These are phyloP conservation scores for Morus bassanus DNA, from an alignment of 2,797 vertebrate genomes.

Conservation along the genomic window DNA sequence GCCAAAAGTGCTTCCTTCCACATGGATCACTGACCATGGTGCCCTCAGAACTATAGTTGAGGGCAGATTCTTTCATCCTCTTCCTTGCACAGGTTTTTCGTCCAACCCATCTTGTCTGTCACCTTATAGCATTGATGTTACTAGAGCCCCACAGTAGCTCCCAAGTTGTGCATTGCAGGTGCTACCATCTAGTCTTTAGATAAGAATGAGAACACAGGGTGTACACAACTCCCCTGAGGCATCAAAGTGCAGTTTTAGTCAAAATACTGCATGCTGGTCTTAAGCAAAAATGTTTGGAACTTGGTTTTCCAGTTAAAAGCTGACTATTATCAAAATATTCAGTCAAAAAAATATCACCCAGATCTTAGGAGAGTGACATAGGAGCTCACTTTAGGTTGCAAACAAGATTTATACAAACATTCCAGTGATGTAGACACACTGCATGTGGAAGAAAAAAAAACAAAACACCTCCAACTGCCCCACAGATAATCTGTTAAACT, in stretches of 20 bases:
- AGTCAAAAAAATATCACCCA: not conserved
- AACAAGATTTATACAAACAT: not conserved
- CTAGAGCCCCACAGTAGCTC: not conserved
- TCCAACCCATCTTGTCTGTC: not conserved
- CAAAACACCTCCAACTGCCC: not conserved
- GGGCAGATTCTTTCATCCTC: not conserved
- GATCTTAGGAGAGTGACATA: not conserved
- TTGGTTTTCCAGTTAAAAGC: not conserved
- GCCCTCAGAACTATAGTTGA: not conserved
- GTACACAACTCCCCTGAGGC: not conserved
- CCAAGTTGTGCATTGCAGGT: not conserved
- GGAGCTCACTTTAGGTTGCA: not conserved
- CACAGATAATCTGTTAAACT: not conserved
- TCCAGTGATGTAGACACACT: not conserved
- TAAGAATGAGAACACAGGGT: not conserved
- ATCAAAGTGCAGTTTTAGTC: accelerated
- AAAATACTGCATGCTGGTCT: not conserved
- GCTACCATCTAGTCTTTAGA: not conserved
- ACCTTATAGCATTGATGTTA: not conserved
- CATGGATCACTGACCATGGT: not conserved
- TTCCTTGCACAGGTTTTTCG: not conserved
- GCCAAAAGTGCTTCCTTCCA: not conserved
- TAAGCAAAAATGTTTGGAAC: not conserved
- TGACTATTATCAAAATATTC: not conserved
- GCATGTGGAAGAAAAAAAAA: not conserved